Base-by-base conservation (phyloP, 2,797 vertebrate genomes). In the Pangasius djambal region DNA sequence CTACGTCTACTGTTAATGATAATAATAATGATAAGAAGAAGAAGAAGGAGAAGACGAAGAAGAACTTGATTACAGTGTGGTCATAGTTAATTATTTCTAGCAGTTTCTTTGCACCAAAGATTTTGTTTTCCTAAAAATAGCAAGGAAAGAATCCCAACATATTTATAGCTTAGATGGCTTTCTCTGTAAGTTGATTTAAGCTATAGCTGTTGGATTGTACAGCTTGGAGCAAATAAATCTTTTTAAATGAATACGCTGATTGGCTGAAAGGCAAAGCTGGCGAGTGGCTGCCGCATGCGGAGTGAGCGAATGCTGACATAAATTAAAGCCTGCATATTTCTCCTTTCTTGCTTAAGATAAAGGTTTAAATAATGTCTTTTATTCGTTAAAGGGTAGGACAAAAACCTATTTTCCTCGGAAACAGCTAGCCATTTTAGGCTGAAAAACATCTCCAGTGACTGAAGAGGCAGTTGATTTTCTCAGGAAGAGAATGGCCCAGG, bases 221-320 rank as follows among this genome's bases (percentile, higher is more conserved):
- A 22, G 90, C 93, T 93, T 94, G 94, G 95, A 94, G 95, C 95
- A 95, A 94, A 96, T 96, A 95, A 96, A 96, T 95, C 95, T 96
- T 92, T 94, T 95, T 92, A 94, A 94, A 95, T 95, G 93, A 95
- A 95, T 92, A 93, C 90, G 92, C 88, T 92, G 91, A 94, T 92
- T 92, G 90, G 92, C 90, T 87, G 87, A 92, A 85, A 92, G 89
- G 91, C 89, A 87, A 90, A 86, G 87, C 85, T 18, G 77, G 69
- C 67, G 59, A 90, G 88, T 34, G 87, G 67, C 91, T 70, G 89
- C 78, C 88, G 89, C 88, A 92, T 90, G 91, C 88, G 89, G 92
- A 93, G 92, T 90, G 88, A 93, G 89, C 87, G 93, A 94, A 95
- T 94, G 94, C 95, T 95, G 94, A 95, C 94, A 95, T 95, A 95